These are phyloP conservation scores for Sebastes hopkinsi DNA, from an alignment of 2,797 vertebrate genomes.

Conservation along the genomic window DNA sequence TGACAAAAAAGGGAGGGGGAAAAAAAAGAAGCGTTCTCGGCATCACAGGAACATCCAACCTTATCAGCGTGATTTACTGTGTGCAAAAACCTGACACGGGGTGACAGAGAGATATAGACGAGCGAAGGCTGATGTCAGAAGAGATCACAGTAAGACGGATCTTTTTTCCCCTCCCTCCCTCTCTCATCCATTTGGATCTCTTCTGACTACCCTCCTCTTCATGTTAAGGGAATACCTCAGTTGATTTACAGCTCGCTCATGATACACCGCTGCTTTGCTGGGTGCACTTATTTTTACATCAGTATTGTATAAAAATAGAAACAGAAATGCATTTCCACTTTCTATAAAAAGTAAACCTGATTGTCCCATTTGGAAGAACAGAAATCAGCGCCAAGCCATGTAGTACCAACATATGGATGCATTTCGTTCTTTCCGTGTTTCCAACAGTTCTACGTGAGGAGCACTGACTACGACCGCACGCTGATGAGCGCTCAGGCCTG, in stretches of 20 bases:
- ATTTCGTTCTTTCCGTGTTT: conserved; percentile 10
- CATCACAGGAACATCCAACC: conserved; percentile 73
- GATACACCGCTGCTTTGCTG: conserved; percentile 12
- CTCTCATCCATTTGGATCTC: conserved; percentile 32
- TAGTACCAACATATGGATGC: not conserved
- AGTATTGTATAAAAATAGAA: conserved; percentile 35
- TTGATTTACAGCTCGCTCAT: conserved; percentile 32
- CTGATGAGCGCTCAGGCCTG: conserved; percentile 88
- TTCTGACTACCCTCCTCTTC: conserved; percentile 40
- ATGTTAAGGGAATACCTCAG: conserved; percentile 50
- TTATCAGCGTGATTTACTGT: conserved; percentile 71
- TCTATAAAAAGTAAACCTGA: conserved; percentile 21
- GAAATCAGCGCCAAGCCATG: not conserved
- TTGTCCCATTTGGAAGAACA: conserved; percentile 12
- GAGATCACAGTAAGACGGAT: conserved; percentile 64
- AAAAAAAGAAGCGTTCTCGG: conserved; percentile 32
- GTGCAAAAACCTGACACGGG: conserved; percentile 67
- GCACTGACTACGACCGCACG: conserved; percentile 88
- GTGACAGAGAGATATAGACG: conserved; percentile 70
- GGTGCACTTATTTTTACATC: conserved; percentile 29
- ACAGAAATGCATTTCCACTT: conserved; percentile 8
- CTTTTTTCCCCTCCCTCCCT: not conserved
- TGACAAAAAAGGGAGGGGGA: conserved; percentile 35
- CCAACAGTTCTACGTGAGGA: conserved; percentile 83
- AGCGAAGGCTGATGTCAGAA: conserved; percentile 75